Evolutionary conservation across 2,113 vertebrate species (phyloP).

Genomic region (Procavia capensis): DNA sequence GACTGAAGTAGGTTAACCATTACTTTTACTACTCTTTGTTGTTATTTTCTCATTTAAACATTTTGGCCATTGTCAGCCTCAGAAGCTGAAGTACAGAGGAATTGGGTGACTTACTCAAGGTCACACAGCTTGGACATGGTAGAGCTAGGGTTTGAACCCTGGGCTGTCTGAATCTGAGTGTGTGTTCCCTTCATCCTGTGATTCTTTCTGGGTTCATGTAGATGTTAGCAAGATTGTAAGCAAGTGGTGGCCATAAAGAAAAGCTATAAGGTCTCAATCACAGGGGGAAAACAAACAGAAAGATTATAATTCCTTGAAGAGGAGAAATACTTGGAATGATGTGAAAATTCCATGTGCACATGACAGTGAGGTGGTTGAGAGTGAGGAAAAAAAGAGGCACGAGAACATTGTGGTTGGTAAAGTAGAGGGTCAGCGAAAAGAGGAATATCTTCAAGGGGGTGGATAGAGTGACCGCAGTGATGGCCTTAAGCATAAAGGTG

Average conservation of each 20-base stretch:
- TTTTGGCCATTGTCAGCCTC: neutral
- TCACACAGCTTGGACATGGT: neutral
- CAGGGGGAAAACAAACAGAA: neutral
- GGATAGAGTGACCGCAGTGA: no score
- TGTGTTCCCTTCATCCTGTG: neutral
- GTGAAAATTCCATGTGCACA: neutral
- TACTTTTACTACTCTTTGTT: neutral
- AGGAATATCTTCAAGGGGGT: no score
- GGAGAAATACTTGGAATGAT: accelerated
- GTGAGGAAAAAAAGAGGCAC: neutral
- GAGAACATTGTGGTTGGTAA: no score
- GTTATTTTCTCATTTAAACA: neutral
- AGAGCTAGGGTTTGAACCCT: neutral
- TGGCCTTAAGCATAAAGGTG: no score
- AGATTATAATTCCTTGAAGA: neutral
- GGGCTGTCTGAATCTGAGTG: accelerated
- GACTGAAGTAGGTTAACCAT: accelerated
- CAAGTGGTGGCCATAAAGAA: neutral
- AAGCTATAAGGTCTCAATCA: neutral
- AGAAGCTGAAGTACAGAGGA: neutral
- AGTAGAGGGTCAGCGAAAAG: no score
- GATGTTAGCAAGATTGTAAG: neutral
- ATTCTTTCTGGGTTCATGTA: neutral
- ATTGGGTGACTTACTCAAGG: neutral
- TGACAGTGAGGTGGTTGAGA: neutral